A percentile compares a stretch with the other conserved stretches of the same genome.
These are phyloP conservation scores for Variabilichromis moorii DNA, from an alignment of 2,113 vertebrate species.

Conservation along the genomic window DNA sequence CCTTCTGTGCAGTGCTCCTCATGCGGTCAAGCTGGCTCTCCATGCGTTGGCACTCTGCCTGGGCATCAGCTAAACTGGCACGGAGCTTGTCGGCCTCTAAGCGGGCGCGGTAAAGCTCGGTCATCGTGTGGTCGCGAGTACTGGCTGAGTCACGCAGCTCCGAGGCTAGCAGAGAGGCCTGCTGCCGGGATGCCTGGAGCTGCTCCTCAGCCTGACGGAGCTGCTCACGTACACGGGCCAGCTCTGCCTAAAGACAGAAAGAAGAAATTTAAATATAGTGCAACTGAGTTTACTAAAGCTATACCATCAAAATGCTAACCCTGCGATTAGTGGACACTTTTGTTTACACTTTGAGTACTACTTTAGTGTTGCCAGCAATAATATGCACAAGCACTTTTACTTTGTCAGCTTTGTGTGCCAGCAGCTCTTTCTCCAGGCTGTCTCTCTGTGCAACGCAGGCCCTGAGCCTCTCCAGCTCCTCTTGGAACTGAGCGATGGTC, in stretches of 20 bases:
- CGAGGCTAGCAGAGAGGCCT: slow-evolving; percentile 82
- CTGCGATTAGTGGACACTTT: not conserved
- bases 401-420: slow-evolving; percentile 75
- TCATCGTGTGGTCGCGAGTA: slow-evolving; percentile 84
- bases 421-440: slow-evolving; percentile 76
- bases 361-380: not conserved
- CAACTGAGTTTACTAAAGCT: not conserved
- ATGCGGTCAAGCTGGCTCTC: slow-evolving; percentile 58
- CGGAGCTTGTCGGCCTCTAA: slow-evolving; percentile 76
- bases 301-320: not conserved
- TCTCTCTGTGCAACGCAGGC: slow-evolving; percentile 80
- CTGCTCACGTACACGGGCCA: slow-evolving; percentile 77
- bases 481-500: slow-evolving; percentile 88
- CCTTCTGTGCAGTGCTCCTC: slow-evolving; percentile 73
- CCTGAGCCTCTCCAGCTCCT: slow-evolving; percentile 84
- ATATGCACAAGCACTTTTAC: slow-evolving; percentile 39
- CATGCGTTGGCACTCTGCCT: slow-evolving; percentile 74
- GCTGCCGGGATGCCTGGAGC: slow-evolving; percentile 84
- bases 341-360: not conserved
- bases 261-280: not conserved
- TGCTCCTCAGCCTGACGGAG: slow-evolving; percentile 91
- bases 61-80: slow-evolving; percentile 72
- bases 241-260: slow-evolving; percentile 71
- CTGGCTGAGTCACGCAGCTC: slow-evolving; percentile 86
- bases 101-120: slow-evolving; percentile 83